Conservation (phyloP, 2,113 vertebrate genomes). For the Lasiurus cinereus region DNA sequence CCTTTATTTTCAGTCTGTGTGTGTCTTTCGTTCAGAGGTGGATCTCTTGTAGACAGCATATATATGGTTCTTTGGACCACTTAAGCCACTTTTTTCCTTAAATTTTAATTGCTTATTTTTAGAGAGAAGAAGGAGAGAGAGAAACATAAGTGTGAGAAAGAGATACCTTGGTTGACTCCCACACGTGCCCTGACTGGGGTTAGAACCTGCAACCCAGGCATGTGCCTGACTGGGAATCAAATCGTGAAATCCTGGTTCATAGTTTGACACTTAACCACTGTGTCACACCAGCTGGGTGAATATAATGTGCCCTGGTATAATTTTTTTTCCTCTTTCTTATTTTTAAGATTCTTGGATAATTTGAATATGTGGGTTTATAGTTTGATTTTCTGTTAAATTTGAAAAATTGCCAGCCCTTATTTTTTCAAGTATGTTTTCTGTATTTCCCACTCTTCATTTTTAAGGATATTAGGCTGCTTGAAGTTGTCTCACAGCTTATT, state of each 20-base stretch:
- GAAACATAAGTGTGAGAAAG: neutral
- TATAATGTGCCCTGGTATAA: neutral
- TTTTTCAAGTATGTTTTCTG: conserved; percentile 16
- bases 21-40: neutral
- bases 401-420: neutral
- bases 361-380: neutral
- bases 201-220: neutral
- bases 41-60: neutral
- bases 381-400: neutral
- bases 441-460: neutral
- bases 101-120: neutral
- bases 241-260: neutral
- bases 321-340: neutral
- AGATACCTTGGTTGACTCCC: neutral
- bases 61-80: neutral
- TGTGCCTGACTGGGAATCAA: neutral
- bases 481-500: neutral
- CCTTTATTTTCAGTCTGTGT: neutral
- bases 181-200: neutral
- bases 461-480: neutral
- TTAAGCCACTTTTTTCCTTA: neutral
- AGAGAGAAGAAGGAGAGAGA: neutral
- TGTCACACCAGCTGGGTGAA: neutral
- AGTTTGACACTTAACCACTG: neutral
- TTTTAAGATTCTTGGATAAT: neutral